phyloP scores from a whole-genome alignment of 2,888 invertebrate species.

The Pediacus dermestoides region DNA sequence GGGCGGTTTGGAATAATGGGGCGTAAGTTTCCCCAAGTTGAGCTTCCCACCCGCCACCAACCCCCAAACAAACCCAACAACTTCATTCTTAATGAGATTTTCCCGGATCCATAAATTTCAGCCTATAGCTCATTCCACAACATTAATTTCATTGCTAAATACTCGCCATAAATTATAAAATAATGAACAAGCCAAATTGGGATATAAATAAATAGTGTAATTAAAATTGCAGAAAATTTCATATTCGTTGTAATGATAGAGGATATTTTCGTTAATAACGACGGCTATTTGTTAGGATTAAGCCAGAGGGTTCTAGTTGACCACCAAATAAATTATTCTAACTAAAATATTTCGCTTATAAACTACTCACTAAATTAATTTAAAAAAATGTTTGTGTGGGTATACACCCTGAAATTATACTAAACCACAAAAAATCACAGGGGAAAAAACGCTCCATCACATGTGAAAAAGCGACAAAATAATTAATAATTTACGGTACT shows the following conservation, averaged over 20 bases:
- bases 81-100: constrained; percentile 54
- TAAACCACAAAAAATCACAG: too few relatives aligned
- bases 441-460: too few relatives aligned
- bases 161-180: constrained; percentile 51
- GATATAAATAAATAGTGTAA: constrained; percentile 48
- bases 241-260: constrained; percentile 19
- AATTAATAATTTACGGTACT: too few relatives aligned
- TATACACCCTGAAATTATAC: too few relatives aligned
- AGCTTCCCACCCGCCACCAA: constrained; percentile 21
- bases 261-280: too few relatives aligned
- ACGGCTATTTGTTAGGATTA: too few relatives aligned
- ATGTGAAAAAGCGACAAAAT: too few relatives aligned
- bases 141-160: constrained; percentile 54
- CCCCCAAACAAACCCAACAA: constrained; percentile 49
- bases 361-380: too few relatives aligned
- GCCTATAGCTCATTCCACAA: constrained; percentile 52
- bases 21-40: constrained; percentile 24
- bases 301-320: too few relatives aligned
- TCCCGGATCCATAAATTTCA: constrained; percentile 53
- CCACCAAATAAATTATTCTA: too few relatives aligned
- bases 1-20: constrained; percentile 21
- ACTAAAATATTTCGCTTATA: too few relatives aligned
- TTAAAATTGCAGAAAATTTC: constrained; percentile 38
- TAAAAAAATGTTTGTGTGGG: too few relatives aligned
- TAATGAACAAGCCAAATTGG: constrained; percentile 51